These are phyloP conservation scores for Hemibagrus wyckioides DNA, from an alignment of 2,113 vertebrate species.

Conservation along the genomic window DNA sequence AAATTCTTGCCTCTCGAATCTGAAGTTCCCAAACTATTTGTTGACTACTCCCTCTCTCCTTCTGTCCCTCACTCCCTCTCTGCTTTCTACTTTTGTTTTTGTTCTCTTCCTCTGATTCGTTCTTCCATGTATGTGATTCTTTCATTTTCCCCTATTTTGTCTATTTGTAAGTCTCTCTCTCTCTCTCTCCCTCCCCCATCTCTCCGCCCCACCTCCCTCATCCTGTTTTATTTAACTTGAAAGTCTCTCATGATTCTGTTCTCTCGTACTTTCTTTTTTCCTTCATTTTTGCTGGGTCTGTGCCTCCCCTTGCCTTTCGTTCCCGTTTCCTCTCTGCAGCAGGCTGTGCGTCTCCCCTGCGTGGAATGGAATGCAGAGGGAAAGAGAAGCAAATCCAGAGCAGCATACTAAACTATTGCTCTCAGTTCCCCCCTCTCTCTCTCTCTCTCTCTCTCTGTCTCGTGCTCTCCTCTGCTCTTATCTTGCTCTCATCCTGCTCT, in stretches of 20 bases:
- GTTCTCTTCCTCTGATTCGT: constrained; percentile 2
- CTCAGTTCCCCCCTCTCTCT: constrained; percentile 7
- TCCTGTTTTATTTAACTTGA: background rate
- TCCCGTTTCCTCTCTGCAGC: constrained; percentile 43
- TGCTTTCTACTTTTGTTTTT: background rate
- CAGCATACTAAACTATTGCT: constrained; percentile 42
- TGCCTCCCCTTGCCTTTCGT: constrained; percentile 37
- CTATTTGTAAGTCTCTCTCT: background rate
- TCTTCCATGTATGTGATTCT: background rate
- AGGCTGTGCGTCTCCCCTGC: constrained; percentile 51
- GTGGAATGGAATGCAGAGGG: constrained; percentile 54
- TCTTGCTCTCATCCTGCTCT: background rate
- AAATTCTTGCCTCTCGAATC: background rate
- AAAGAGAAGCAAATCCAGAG: constrained; percentile 42
- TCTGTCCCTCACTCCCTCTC: background rate
- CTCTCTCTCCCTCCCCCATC: background rate
- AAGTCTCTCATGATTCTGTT: background rate
- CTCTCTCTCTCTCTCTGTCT: background rate
- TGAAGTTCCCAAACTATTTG: constrained; percentile 33
- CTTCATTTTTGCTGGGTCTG: background rate
- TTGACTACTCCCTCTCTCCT: background rate
- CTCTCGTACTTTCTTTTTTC: background rate
- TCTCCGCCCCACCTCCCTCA: background rate
- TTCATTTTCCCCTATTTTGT: background rate
- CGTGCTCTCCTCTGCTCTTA: background rate